A percentile compares a stretch with the other conserved stretches of the same genome.
phyloP scores from a whole-genome alignment of 2,113 vertebrate species.

The Lophura nycthemera region DNA sequence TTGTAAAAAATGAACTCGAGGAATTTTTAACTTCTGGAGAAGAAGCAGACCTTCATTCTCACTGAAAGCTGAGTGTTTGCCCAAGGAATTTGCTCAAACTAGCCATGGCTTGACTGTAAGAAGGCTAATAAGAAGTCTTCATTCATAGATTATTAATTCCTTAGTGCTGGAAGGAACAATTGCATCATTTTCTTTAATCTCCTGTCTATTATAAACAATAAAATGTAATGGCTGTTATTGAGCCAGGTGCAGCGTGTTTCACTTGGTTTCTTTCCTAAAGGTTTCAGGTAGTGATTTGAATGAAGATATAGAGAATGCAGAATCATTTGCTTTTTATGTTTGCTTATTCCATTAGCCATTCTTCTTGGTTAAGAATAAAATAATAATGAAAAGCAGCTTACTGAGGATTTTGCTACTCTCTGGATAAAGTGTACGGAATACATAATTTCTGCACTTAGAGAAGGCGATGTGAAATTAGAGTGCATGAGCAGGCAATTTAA shows the following conservation, averaged over 20 bases:
- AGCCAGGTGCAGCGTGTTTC: background rate
- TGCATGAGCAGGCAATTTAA: background rate
- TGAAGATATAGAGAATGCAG: background rate
- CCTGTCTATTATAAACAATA: background rate
- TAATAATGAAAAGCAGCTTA: background rate
- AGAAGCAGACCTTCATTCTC: background rate
- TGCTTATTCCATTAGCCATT: slow-evolving; percentile 8
- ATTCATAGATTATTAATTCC: background rate
- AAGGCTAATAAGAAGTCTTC: background rate
- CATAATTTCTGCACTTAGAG: background rate
- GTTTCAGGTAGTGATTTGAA: slow-evolving; percentile 8
- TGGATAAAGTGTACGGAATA: background rate
- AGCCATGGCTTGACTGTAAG: background rate
- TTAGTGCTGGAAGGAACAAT: background rate
- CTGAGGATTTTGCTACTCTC: background rate
- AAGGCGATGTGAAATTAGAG: background rate
- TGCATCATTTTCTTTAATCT: background rate
- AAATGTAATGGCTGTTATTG: background rate
- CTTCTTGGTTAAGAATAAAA: background rate
- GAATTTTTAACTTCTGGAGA: background rate
- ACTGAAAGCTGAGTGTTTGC: background rate
- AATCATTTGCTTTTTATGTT: background rate
- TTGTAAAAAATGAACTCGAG: background rate
- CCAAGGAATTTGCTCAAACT: background rate
- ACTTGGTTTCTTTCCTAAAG: background rate